phyloP scores from a whole-genome alignment of 2,113 vertebrate genomes.

The Protobothrops mucrosquamatus region DNA sequence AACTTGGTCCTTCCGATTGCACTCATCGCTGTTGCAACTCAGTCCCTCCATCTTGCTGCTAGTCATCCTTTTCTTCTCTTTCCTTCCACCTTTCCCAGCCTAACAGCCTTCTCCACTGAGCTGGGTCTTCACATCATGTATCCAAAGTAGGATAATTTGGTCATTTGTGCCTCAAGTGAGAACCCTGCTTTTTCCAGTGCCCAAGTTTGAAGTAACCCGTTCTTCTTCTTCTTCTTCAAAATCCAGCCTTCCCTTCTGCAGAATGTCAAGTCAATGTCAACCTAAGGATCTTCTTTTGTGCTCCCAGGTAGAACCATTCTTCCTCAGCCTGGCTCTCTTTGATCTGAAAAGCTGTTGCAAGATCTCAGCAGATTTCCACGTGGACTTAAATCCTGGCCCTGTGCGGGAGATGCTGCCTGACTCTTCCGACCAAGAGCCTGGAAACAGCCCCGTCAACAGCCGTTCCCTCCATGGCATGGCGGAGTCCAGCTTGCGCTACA shows the following conservation, averaged over 20 bases:
- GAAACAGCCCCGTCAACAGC: conserved; percentile 50
- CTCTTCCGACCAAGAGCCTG: background rate
- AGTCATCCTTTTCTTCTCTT: background rate
- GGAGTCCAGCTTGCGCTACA: conserved; percentile 77
- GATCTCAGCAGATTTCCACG: conserved; percentile 94
- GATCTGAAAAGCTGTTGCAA: conserved; percentile 92
- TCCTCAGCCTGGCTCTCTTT: conserved; percentile 90
- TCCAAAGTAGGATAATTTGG: background rate
- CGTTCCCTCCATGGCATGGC: conserved; percentile 76
- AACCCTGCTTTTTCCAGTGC: background rate
- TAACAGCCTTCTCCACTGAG: background rate
- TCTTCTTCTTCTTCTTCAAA: background rate
- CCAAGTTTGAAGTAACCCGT: background rate
- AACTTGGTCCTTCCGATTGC: background rate
- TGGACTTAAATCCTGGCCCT: conserved; percentile 85
- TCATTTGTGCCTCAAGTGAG: too few species aligned
- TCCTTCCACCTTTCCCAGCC: background rate
- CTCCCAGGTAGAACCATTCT: conserved; percentile 94
- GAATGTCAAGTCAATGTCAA: background rate
- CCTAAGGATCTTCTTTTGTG: background rate
- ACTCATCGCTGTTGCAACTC: background rate
- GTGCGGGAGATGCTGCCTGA: conserved; percentile 87
- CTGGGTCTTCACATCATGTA: background rate
- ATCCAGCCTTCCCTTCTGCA: background rate
- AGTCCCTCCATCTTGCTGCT: background rate